Evolutionary conservation across 2,113 vertebrate genomes (phyloP).

Genomic region (Seriola quinqueradiata): DNA sequence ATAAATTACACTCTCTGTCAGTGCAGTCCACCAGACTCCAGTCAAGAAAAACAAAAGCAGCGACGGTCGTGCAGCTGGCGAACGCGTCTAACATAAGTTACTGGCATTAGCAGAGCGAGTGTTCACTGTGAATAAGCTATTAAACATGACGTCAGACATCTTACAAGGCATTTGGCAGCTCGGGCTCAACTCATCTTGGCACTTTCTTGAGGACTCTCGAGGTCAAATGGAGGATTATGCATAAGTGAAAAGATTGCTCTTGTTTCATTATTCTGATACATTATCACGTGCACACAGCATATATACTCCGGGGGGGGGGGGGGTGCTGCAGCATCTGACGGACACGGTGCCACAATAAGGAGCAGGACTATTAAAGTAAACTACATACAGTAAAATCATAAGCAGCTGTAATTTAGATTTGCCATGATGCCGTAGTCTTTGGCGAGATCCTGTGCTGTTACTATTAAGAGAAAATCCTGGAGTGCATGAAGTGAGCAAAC

Average conservation of each 20-base stretch:
- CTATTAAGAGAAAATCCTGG: background rate
- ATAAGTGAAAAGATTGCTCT: constrained; percentile 33
- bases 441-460: background rate
- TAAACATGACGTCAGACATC: constrained; percentile 59
- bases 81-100: constrained; percentile 46
- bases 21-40: background rate
- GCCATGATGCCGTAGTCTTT: background rate
- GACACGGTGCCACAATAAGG: background rate
- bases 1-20: constrained; percentile 52
- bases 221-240: constrained; percentile 52
- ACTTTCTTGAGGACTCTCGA: constrained; percentile 47
- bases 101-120: constrained; percentile 55
- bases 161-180: constrained; percentile 50
- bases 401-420: constrained; percentile 1
- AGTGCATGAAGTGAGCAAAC: background rate
- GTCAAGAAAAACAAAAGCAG: constrained; percentile 15
- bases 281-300: constrained; percentile 3
- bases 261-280: constrained; percentile 17
- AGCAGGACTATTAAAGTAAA: background rate
- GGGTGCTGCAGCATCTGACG: background rate
- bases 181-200: constrained; percentile 47
- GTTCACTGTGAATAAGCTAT: constrained; percentile 47
- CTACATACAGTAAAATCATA: background rate
- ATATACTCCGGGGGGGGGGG: background rate
- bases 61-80: constrained; percentile 41